A percentile compares a stretch with the other conserved stretches of the same genome.
Evolutionary conservation across 64 coral and sea anemone genomes (phyloP).

Genomic region (Montipora capricornis): DNA sequence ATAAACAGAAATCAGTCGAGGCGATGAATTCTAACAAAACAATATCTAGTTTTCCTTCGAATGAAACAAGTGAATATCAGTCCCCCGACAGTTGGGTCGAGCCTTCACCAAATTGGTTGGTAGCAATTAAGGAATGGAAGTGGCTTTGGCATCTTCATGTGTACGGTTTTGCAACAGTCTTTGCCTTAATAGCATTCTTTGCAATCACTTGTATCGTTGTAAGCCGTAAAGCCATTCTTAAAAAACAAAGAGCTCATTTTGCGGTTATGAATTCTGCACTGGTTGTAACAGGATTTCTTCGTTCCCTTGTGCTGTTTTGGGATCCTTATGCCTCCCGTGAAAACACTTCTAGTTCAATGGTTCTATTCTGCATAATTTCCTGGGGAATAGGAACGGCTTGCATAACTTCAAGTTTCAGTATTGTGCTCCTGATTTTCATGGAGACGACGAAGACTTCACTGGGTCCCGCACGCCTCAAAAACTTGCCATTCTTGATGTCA

Average conservation of each 20-base stretch:
- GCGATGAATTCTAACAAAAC: not conserved
- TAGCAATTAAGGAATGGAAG: conserved; percentile 27
- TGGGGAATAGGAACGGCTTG: conserved; percentile 64
- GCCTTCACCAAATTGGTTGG: conserved; percentile 75
- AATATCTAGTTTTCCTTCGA: not conserved
- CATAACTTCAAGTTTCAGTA: conserved; percentile 69
- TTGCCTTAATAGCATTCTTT: conserved; percentile 33
- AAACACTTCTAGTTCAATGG: not conserved
- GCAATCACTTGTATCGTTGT: not conserved
- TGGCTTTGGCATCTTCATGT: conserved; percentile 65
- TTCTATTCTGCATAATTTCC: conserved; percentile 38
- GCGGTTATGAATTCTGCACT: conserved; percentile 43
- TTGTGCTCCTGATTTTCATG: conserved; percentile 76
- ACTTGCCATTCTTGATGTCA: conserved; percentile 52
- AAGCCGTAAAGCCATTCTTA: not conserved
- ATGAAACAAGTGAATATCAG: not conserved
- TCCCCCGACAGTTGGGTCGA: conserved; percentile 58
- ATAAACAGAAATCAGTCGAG: not conserved
- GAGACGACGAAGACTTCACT: conserved; percentile 76
- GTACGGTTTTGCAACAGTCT: conserved; percentile 62
- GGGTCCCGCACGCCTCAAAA: conserved; percentile 63
- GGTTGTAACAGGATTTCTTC: conserved; percentile 25
- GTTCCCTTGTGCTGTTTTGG: conserved; percentile 49
- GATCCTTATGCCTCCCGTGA: conserved; percentile 60
- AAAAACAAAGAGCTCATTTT: conserved; percentile 12